These are phyloP conservation scores for Petrocephalus schoutedeni DNA, from an alignment of 2,797 vertebrate species.

Conservation along the genomic window DNA sequence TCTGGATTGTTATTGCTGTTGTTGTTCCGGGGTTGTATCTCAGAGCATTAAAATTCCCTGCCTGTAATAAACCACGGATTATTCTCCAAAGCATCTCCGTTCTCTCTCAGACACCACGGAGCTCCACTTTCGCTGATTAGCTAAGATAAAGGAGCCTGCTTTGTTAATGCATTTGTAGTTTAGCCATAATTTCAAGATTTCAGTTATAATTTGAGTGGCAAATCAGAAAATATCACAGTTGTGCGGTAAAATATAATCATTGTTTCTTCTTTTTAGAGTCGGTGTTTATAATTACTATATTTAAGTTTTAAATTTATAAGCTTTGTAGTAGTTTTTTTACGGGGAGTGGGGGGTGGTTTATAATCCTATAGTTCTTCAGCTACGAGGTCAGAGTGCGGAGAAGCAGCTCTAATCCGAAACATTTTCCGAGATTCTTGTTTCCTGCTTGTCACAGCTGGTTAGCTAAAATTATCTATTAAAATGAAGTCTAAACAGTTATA, in stretches of 20 bases:
- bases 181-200: neutral
- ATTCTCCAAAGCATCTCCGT: neutral
- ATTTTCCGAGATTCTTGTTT: neutral
- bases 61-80: neutral
- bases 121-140: conserved; percentile 51
- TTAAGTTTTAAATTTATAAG: conserved; percentile 63
- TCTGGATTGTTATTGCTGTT: neutral
- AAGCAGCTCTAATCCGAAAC: neutral
- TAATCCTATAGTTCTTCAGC: neutral
- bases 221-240: conserved; percentile 30
- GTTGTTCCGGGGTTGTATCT: neutral
- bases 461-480: conserved; percentile 10
- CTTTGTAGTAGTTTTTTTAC: conserved; percentile 45
- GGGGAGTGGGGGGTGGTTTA: conserved; percentile 17
- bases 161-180: neutral
- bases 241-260: neutral
- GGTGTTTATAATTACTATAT: conserved; percentile 55
- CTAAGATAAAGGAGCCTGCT: conserved; percentile 42
- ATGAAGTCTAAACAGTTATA: conserved; percentile 11
- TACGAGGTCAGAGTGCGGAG: neutral
- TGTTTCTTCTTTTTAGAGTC: conserved; percentile 16
- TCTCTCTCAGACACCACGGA: neutral
- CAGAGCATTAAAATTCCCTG: neutral
- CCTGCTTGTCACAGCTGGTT: conserved; percentile 3
- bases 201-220: conserved; percentile 28